These are phyloP conservation scores for Smutsia temminckii DNA, from an alignment of 2,797 vertebrate genomes.

Conservation along the genomic window DNA sequence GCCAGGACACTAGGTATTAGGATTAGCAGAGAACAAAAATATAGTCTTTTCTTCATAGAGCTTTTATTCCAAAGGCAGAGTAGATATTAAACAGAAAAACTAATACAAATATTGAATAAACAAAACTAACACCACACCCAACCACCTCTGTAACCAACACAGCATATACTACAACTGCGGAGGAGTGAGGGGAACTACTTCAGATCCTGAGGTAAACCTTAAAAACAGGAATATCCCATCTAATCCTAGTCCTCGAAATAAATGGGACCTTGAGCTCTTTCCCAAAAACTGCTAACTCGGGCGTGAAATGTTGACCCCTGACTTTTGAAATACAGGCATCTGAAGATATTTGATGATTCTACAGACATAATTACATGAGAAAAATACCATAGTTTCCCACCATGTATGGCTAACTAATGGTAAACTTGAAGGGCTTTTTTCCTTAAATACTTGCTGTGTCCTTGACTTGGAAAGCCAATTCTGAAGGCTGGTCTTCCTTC, in stretches of 20 bases:
- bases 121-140: neutral
- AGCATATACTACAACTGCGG: neutral
- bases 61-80: neutral
- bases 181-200: neutral
- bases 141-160: neutral
- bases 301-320: neutral
- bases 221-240: neutral
- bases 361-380: neutral
- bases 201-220: neutral
- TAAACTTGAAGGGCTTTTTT: neutral
- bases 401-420: neutral
- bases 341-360: neutral
- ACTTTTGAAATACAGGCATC: neutral
- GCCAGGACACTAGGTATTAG: neutral
- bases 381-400: neutral
- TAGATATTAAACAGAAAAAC: neutral
- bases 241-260: slow-evolving; percentile 8
- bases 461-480: neutral
- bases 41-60: neutral
- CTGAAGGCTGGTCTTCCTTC: neutral
- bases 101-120: slow-evolving; percentile 5
- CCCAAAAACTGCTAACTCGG: neutral
- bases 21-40: neutral
- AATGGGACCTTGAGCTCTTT: neutral
- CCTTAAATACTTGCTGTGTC: neutral